Base-by-base conservation (phyloP, 2,888 invertebrate species). In the Axea sp. region DNA sequence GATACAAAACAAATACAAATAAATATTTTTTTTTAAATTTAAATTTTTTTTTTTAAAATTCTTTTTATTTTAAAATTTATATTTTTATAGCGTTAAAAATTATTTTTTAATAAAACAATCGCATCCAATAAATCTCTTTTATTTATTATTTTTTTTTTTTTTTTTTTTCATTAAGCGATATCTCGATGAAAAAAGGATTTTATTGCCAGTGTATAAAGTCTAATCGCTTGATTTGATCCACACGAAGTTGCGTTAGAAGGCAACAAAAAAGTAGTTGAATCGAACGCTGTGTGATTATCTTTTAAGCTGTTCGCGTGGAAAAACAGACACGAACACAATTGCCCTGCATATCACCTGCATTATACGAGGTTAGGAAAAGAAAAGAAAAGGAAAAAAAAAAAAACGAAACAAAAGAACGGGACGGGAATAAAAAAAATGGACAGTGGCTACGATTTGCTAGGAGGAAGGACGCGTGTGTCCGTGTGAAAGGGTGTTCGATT, bases 261-360 rank as follows among this genome's bases (percentile, higher is more conserved):
- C 7, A 41, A 24, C 11, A 41, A 41, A 45, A 28, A 45, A 9
- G 30, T 49, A 9, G 8, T 9, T 9, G 17, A 49, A 15, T 19
- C 33, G 49, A 49, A 31, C 12, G 26, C 19, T 7, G 33, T 33
- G 17, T 19, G 31, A 49, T 49, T 49, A 49, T 49, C 31, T 31
- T 49, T 49, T 31, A 6, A 33, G 5, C 33, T 14, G 17, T 8
- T n/a, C n/a, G n/a, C n/a, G 47, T 30, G 15, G 19, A 22, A 49
- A 49, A 49, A 9, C 14, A 49, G 19, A 6, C 14, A 47, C 14
- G 26, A 30, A 28, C 9, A 14, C 17, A 47, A 47, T 30, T 47
- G 8, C 19, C 12, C 12, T 12, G 4, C 3, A n/a, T 11, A 28
- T 24, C 17, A 30, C 9, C 22, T 7, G 22, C 2, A 31, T 6